phyloP scores from a whole-genome alignment of 2,113 vertebrate species.

The Tyto alba region DNA sequence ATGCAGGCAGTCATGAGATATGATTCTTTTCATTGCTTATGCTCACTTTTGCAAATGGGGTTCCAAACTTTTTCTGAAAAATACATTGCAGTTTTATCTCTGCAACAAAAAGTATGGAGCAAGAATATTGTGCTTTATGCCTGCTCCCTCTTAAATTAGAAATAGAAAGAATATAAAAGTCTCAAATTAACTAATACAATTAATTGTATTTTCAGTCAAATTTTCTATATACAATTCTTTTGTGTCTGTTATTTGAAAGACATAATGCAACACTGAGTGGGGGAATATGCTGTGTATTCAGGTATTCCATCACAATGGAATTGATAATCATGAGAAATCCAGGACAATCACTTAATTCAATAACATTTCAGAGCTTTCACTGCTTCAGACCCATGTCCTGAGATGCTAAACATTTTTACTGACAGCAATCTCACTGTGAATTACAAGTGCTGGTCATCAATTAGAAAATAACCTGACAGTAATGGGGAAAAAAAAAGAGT shows the following conservation, averaged over 20 bases:
- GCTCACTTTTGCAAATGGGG: slow-evolving; percentile 20
- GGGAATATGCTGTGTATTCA: not conserved
- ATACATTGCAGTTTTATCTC: not conserved
- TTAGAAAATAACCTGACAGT: not conserved
- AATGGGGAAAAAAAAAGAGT: not conserved
- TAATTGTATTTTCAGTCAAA: slow-evolving; percentile 2
- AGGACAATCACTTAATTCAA: not conserved
- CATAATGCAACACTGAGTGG: not conserved
- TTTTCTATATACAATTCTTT: slow-evolving; percentile 6
- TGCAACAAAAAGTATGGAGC: not conserved
- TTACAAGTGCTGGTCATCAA: not conserved
- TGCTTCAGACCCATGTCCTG: not conserved
- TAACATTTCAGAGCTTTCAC: not conserved
- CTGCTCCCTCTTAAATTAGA: slow-evolving; percentile 30
- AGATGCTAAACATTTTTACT: not conserved
- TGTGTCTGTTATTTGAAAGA: not conserved
- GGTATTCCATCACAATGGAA: not conserved
- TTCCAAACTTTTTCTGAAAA: not conserved
- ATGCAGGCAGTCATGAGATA: not conserved
- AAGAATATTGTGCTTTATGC: slow-evolving; percentile 25
- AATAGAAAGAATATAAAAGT: not conserved
- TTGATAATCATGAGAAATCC: not conserved
- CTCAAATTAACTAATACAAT: slow-evolving; percentile 41
- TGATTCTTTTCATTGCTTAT: not conserved
- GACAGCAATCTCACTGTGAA: not conserved